Evolutionary conservation across 2,113 vertebrate genomes (phyloP).

Genomic region (Apteryx mantelli): DNA sequence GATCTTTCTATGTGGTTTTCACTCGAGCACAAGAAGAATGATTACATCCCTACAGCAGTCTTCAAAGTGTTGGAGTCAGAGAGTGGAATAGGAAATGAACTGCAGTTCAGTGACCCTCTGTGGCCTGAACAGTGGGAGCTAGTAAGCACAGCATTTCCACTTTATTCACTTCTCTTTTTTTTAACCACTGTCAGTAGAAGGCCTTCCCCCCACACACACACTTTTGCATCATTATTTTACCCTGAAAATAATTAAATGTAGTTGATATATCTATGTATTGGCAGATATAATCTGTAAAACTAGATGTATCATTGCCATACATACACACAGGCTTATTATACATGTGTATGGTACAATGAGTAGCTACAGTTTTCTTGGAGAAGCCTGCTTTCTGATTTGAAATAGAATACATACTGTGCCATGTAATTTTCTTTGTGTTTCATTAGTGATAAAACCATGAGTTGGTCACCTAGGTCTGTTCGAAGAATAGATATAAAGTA

Average conservation of each 20-base stretch:
- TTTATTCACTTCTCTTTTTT: conserved; percentile 69
- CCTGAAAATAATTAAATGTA: conserved; percentile 37
- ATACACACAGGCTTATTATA: background rate
- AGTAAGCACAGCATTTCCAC: conserved; percentile 70
- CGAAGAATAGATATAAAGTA: conserved; percentile 42
- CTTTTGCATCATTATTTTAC: conserved; percentile 36
- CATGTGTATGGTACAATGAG: background rate
- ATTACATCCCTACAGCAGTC: conserved; percentile 66
- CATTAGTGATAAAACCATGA: conserved; percentile 49
- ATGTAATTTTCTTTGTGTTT: conserved; percentile 54
- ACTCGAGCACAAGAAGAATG: conserved; percentile 60
- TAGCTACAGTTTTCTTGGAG: background rate
- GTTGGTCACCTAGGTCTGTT: conserved; percentile 32
- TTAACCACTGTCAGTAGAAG: conserved; percentile 20
- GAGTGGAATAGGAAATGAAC: conserved; percentile 74
- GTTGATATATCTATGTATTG: background rate
- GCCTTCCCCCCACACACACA: background rate
- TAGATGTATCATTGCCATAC: background rate
- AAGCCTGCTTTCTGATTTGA: background rate
- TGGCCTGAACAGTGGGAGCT: conserved; percentile 70
- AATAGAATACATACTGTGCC: background rate
- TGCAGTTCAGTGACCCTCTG: conserved; percentile 72
- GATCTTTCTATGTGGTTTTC: conserved; percentile 67
- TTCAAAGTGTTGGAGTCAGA: conserved; percentile 72
- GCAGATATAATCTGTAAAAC: background rate